These are phyloP conservation scores for Dermatemys mawii DNA, from an alignment of 2,113 vertebrate genomes.

Conservation along the genomic window DNA sequence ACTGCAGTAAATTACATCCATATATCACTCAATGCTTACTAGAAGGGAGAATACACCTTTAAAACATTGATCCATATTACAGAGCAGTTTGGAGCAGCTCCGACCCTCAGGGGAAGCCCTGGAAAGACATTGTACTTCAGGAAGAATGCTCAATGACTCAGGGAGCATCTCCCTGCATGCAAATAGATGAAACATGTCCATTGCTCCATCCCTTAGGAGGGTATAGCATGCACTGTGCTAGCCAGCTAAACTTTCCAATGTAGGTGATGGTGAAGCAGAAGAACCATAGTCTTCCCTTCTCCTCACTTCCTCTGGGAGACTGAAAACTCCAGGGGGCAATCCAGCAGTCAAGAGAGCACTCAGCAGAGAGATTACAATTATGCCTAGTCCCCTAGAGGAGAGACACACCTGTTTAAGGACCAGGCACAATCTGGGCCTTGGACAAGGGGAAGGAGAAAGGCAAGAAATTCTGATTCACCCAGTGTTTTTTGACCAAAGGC, in stretches of 20 bases:
- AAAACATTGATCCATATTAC: background rate
- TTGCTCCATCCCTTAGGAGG: accelerated
- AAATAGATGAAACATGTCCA: background rate
- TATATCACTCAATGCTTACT: background rate
- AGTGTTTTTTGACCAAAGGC: background rate
- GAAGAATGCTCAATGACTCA: background rate
- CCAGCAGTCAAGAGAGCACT: accelerated
- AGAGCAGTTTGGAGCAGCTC: background rate
- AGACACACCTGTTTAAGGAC: background rate
- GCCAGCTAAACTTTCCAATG: background rate
- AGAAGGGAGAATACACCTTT: background rate
- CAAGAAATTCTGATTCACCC: background rate
- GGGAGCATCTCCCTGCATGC: accelerated
- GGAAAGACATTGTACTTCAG: background rate
- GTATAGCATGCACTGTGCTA: background rate
- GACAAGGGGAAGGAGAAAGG: background rate
- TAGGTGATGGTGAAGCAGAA: background rate
- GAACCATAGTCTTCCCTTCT: accelerated
- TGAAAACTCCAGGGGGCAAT: background rate
- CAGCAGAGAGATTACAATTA: background rate
- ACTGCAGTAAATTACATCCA: background rate
- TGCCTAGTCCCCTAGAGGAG: background rate
- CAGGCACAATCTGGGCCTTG: background rate
- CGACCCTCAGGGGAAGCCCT: background rate
- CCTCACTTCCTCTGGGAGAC: background rate